Percentiles rank a stretch among this genome's conserved stretches.
These are phyloP conservation scores for Dolichoris vasculosae DNA, from an alignment of 1,140 invertebrate genomes.

Conservation along the genomic window DNA sequence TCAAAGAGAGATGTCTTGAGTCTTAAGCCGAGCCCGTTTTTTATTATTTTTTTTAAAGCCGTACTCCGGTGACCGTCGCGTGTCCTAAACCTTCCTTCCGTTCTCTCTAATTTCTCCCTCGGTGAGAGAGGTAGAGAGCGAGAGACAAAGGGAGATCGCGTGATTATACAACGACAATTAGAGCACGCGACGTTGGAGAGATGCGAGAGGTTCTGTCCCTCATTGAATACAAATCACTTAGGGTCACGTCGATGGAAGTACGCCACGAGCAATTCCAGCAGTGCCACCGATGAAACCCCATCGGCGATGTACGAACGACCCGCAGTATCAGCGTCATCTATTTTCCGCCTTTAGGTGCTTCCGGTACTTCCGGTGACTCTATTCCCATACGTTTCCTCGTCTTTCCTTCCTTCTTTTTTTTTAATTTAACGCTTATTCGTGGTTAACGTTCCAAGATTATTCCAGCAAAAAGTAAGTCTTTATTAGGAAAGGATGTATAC, in stretches of 20 bases:
- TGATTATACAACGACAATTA: slow-evolving; percentile 18
- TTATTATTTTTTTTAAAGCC: not conserved
- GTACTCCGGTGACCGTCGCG: too few relatives aligned
- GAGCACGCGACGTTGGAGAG: not conserved
- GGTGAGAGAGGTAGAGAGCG: too few relatives aligned
- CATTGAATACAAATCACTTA: slow-evolving; percentile 26
- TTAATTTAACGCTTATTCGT: not conserved
- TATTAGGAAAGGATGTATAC: not conserved
- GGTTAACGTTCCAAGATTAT: too few relatives aligned
- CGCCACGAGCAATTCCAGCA: not conserved
- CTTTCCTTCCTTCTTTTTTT: too few relatives aligned
- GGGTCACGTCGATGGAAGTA: not conserved
- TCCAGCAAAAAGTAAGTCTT: not conserved
- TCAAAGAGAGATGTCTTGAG: not conserved
- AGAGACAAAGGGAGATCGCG: not conserved
- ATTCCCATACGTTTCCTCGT: too few relatives aligned
- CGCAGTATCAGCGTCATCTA: not conserved
- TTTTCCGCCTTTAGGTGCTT: not conserved
- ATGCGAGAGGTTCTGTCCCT: not conserved
- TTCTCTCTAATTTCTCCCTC: not conserved
- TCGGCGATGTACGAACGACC: too few relatives aligned
- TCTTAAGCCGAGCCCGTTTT: not conserved
- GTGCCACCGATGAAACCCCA: not conserved
- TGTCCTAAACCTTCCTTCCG: not conserved
- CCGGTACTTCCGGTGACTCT: not conserved